phyloP scores from a whole-genome alignment of 2,797 vertebrate species.

The Falco novaeseelandiae region DNA sequence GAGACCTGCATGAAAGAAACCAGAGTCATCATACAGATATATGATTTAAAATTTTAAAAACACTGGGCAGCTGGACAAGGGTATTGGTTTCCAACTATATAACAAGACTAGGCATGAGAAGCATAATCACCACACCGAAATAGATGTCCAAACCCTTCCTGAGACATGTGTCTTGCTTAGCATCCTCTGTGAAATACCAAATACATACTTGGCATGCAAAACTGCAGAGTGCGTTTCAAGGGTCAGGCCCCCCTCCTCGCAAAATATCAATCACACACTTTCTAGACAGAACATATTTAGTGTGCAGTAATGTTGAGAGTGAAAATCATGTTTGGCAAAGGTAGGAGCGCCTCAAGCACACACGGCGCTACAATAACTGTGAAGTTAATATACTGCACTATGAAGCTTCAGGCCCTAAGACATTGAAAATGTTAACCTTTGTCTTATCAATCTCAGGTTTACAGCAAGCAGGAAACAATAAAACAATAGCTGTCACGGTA shows the following conservation, averaged over 20 bases:
- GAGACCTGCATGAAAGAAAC: neutral
- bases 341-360: neutral
- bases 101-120: neutral
- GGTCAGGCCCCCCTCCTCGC: rapidly evolving
- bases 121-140: neutral
- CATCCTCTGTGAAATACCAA: neutral
- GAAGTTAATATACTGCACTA: neutral
- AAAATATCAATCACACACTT: neutral
- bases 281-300: neutral
- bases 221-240: neutral
- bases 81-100: neutral
- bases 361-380: neutral
- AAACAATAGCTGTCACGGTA: rapidly evolving
- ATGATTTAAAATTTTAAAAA: neutral
- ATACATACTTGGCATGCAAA: neutral
- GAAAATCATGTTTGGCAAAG: neutral
- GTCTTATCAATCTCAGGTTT: neutral
- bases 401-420: neutral
- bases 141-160: neutral
- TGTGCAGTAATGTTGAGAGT: neutral
- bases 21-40: neutral
- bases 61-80: neutral
- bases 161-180: neutral
- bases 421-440: neutral
- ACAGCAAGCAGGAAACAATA: neutral